These are phyloP conservation scores for Microtus richardsoni DNA, from an alignment of 2,113 vertebrate species.

Conservation along the genomic window DNA sequence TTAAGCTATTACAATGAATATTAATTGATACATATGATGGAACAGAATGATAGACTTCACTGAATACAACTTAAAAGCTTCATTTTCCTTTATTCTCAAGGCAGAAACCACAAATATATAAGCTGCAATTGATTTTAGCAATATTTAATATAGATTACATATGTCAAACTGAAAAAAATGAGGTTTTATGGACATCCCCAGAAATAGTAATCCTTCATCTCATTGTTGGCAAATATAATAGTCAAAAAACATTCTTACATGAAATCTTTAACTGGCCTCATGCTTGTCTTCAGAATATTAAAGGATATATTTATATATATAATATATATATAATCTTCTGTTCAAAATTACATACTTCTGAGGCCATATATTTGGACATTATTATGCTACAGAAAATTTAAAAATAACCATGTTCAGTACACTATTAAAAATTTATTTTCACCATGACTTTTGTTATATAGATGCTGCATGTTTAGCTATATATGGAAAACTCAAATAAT, in stretches of 20 bases:
- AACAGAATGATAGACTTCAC: background rate
- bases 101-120: background rate
- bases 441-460: constrained; percentile 34
- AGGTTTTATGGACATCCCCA: background rate
- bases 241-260: background rate
- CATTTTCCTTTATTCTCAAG: background rate
- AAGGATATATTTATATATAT: background rate
- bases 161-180: background rate
- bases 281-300: background rate
- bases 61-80: background rate
- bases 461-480: background rate
- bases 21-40: background rate
- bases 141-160: background rate
- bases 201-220: background rate
- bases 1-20: background rate
- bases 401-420: background rate
- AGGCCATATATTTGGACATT: background rate
- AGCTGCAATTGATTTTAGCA: background rate
- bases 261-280: background rate
- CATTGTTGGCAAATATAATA: background rate
- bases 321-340: too few relatives aligned
- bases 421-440: background rate
- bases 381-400: background rate
- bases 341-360: background rate
- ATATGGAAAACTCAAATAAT: background rate